Percentiles rank a stretch among this genome's conserved stretches.
phyloP scores from a whole-genome alignment of 2,888 invertebrate genomes.

The Diabrotica balteata region DNA sequence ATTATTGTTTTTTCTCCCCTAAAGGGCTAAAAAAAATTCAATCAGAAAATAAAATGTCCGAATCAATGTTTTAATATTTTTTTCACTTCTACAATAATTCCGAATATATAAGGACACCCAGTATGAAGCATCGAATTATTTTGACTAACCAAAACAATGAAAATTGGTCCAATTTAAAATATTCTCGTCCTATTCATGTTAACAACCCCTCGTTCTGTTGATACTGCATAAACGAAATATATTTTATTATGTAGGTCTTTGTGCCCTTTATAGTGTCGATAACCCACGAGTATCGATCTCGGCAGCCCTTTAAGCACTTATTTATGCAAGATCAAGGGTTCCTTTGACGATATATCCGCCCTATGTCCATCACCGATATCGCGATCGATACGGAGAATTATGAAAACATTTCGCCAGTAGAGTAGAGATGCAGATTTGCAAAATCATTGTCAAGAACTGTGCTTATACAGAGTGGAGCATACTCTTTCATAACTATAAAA shows the following conservation, averaged over 20 bases:
- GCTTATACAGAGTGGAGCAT: too few species aligned
- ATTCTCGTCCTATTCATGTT: constrained; percentile 3
- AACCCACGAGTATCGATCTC: constrained; percentile 23
- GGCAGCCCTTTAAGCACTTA: constrained; percentile 25
- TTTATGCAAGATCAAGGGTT: constrained; percentile 31
- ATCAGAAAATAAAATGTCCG: too few species aligned
- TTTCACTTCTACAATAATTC: too few species aligned
- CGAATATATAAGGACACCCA: too few species aligned
- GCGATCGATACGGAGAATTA: constrained; percentile 21
- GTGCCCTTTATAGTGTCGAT: constrained; percentile 30
- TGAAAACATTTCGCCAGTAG: constrained; percentile 12
- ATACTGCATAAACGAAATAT: constrained; percentile 23
- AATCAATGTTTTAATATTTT: too few species aligned
- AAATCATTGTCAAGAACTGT: too few species aligned
- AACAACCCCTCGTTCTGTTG: not conserved
- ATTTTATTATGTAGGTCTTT: constrained; percentile 25
- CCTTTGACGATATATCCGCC: constrained; percentile 25
- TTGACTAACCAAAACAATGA: too few species aligned
- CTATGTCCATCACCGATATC: constrained; percentile 25
- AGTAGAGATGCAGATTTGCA: not conserved
- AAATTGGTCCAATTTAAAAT: too few species aligned
- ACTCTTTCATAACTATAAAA: too few species aligned
- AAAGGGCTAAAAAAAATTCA: too few species aligned
- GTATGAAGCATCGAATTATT: too few species aligned
- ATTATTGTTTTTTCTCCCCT: too few species aligned